Conservation (phyloP, 2,113 vertebrate genomes). For the Cercopithecus mona region DNA sequence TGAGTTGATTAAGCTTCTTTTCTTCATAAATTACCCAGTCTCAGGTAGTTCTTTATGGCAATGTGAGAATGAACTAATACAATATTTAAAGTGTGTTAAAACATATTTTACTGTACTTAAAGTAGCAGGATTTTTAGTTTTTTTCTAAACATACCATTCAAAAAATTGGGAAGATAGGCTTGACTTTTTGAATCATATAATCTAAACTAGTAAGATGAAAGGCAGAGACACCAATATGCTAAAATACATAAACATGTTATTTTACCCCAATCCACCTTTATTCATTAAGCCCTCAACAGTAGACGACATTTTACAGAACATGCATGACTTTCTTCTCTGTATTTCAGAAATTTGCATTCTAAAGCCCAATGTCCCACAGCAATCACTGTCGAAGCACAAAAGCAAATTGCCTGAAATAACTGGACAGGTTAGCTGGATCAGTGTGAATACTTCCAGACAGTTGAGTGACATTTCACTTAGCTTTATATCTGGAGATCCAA, state of each 20-base stretch:
- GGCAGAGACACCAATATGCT: background rate
- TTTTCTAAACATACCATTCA: conserved; percentile 23
- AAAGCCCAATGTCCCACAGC: conserved; percentile 51
- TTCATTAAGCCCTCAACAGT: background rate
- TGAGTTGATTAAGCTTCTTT: no score
- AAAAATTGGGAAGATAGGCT: background rate
- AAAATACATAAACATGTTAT: background rate
- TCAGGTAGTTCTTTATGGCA: no score
- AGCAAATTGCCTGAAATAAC: conserved; percentile 55
- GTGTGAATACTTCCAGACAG: conserved; percentile 31
- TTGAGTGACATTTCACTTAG: conserved; percentile 57
- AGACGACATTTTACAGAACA: background rate
- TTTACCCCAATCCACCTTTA: background rate
- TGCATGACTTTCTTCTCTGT: background rate
- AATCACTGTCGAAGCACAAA: conserved; percentile 37
- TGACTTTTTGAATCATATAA: background rate
- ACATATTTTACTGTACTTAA: no score
- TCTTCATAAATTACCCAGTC: no score
- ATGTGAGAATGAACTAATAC: no score
- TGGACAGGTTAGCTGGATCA: conserved; percentile 2
- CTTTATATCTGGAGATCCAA: conserved; percentile 26
- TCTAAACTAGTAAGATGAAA: conserved; percentile 31
- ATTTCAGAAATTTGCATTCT: background rate
- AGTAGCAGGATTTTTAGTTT: background rate
- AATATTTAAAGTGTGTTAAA: no score